Conservation (phyloP, 1,140 invertebrate species). For the Chironomus tepperi region DNA sequence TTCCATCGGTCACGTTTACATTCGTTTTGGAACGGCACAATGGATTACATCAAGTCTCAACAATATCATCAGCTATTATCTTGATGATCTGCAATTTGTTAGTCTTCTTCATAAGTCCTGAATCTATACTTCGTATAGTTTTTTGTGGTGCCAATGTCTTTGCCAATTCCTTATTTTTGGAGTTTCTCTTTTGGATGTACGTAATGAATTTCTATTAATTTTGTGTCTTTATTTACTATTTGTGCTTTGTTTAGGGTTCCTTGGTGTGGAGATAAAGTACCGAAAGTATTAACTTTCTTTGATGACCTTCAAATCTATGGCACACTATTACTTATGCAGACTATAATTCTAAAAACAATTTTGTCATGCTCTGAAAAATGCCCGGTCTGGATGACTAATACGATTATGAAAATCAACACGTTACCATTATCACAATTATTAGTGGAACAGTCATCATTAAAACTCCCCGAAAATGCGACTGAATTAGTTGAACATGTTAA, state of each 20-base stretch:
- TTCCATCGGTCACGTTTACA: neutral
- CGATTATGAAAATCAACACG: neutral
- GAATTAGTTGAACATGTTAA: neutral
- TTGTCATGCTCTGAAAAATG: neutral
- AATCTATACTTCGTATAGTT: neutral
- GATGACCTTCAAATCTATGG: neutral
- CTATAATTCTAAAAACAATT: neutral
- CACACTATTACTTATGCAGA: neutral
- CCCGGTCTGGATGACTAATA: neutral
- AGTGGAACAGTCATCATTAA: neutral
- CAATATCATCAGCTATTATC: neutral
- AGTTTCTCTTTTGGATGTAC: slow-evolving; percentile 10
- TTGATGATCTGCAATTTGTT: neutral
- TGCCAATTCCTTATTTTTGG: neutral
- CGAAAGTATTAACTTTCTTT: neutral
- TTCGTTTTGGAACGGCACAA: neutral
- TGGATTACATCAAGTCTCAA: neutral
- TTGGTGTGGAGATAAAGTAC: neutral
- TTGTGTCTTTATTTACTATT: neutral
- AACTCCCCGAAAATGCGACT: neutral
- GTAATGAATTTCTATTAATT: neutral
- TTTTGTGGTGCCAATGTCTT: neutral
- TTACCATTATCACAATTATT: neutral
- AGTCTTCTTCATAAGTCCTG: neutral
- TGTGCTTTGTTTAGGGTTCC: neutral